phyloP scores from a whole-genome alignment of 2,888 invertebrate genomes.

The Dioctria rufipes region DNA sequence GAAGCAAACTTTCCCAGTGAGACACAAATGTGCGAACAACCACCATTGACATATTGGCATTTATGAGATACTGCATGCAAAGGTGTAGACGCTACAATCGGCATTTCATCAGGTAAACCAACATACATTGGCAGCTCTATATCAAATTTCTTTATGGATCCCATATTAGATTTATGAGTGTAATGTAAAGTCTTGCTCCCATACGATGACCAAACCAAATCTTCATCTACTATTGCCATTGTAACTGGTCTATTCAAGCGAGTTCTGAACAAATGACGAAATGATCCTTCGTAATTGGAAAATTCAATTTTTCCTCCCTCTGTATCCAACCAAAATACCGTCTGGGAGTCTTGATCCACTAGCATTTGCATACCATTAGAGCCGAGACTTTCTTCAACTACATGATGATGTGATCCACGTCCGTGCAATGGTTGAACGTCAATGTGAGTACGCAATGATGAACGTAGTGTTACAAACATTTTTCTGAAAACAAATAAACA shows the following conservation, averaged over 20 bases:
- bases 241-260: constrained; percentile 73
- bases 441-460: constrained; percentile 73
- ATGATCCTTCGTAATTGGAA: constrained; percentile 76
- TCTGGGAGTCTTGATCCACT: constrained; percentile 74
- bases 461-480: constrained; percentile 77
- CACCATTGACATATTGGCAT: constrained; percentile 76
- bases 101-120: constrained; percentile 59
- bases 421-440: constrained; percentile 82
- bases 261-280: constrained; percentile 71
- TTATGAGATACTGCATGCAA: constrained; percentile 70
- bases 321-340: constrained; percentile 80
- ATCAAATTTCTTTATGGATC: constrained; percentile 66
- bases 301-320: constrained; percentile 78
- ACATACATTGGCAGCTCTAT: constrained; percentile 65
- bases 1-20: constrained; percentile 68
- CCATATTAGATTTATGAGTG: constrained; percentile 73
- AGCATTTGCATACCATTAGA: constrained; percentile 66
- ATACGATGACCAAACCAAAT: constrained; percentile 80
- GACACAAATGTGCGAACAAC: constrained; percentile 84
- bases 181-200: constrained; percentile 76
- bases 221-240: constrained; percentile 76
- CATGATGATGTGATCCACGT: constrained; percentile 69
- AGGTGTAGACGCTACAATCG: constrained; percentile 51
- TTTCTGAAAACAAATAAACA: constrained; percentile 71
- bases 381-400: constrained; percentile 68